Evolutionary conservation across 2,888 invertebrate genomes (phyloP).

Genomic region (Argyresthia goedartella): DNA sequence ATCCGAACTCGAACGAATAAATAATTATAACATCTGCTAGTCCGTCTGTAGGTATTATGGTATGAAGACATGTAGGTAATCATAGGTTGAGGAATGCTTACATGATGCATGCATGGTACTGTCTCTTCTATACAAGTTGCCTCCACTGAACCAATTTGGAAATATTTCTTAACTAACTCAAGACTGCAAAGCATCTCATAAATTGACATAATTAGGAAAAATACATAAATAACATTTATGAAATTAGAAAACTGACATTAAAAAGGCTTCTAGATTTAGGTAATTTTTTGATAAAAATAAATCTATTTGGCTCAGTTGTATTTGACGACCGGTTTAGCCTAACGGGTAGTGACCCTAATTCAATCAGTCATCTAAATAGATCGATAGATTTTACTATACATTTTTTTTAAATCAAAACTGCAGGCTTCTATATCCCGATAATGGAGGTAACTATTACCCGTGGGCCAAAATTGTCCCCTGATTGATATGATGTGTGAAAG

Average conservation of each 20-base stretch:
- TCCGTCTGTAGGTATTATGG: background rate
- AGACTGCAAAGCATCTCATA: slow-evolving; percentile 41
- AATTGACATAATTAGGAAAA: slow-evolving; percentile 51
- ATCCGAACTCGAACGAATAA: background rate
- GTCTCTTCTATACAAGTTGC: slow-evolving; percentile 36
- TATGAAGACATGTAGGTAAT: background rate
- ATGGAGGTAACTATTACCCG: too few relatives aligned
- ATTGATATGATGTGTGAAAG: too few relatives aligned
- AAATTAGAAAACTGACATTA: slow-evolving; percentile 25
- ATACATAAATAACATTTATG: slow-evolving; percentile 31
- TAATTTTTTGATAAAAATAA: slow-evolving; percentile 30
- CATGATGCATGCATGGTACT: slow-evolving; percentile 34
- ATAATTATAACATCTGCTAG: background rate
- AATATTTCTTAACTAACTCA: slow-evolving; percentile 18
- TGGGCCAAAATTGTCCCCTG: too few relatives aligned
- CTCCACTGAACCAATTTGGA: slow-evolving; percentile 30
- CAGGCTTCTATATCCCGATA: too few relatives aligned
- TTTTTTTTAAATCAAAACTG: too few relatives aligned
- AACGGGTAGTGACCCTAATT: too few relatives aligned
- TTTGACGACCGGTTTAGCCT: too few relatives aligned
- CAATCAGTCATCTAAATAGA: too few relatives aligned
- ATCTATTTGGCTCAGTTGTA: slow-evolving; percentile 37
- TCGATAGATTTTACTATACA: too few relatives aligned
- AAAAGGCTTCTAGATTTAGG: slow-evolving; percentile 36
- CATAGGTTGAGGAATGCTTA: slow-evolving; percentile 24